Evolutionary conservation across 2,113 vertebrate species (phyloP), one percentile per base, ranked within the genome.

Genomic region (Chloropsis cyanopogon): DNA sequence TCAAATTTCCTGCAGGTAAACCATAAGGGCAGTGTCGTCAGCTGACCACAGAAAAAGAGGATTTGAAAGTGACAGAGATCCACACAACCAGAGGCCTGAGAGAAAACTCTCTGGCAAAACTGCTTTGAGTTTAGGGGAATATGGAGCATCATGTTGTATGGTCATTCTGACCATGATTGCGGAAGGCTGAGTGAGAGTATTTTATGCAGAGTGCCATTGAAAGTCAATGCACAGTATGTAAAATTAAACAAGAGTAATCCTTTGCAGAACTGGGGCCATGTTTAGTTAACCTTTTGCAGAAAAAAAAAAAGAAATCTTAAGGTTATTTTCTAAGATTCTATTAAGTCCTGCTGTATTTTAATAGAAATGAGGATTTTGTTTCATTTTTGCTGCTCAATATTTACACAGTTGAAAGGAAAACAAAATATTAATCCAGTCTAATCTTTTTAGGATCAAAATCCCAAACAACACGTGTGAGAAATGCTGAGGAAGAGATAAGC

Each of bases 231-330:
- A 92, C 54, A 26, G 76, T 57, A 44, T 73, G 86, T 21, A 93
- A 96, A 96, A 93, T 92, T 95, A 96, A 96, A 95, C 95, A 93
- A 3, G 14, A 87, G n/a, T 91, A 96, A 95, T 96, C 91, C 94
- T 79, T 60, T 85, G 91, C 83, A 96, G 92, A 92, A 93, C 86
- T 56, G 44, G 15, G 94, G 95, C 91, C 81, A 68, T 95, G 91
- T 96, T 97, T 97, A 94, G 86, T 84, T 97, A 96, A 95, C 94
- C 92, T 95, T 92, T 72, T 10, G 11, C 14, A 86, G 37, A 5
- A 10, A 41, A 75, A 37, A 54, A 24, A 61, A 39, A 49, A 53
- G 26, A 53, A 66, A 33, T 33, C 75, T 90, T 92, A 49, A 91
- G 69, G 80, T 91, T 95, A 76, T 93, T 95, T 92, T 93, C 72